These are phyloP conservation scores for Nephrocerus scutellatus DNA, from an alignment of 2,888 invertebrate species.

Conservation along the genomic window DNA sequence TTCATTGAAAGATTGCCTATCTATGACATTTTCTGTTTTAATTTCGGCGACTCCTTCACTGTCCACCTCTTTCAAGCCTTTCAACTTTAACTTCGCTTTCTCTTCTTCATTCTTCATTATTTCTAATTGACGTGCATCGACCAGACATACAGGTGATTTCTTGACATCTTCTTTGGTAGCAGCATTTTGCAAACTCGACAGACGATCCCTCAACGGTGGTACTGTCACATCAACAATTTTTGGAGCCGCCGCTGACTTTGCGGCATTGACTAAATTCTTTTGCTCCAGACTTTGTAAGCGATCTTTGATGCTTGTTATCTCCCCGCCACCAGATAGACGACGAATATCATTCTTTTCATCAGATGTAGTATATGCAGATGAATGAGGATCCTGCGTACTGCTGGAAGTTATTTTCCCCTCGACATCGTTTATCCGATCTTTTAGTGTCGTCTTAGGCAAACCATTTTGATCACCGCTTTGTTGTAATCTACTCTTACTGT, in stretches of 20 bases:
- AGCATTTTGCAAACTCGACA: constrained; percentile 44
- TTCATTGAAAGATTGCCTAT: too few relatives aligned
- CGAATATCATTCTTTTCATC: constrained; percentile 35
- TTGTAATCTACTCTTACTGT: constrained; percentile 12
- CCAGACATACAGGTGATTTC: constrained; percentile 39
- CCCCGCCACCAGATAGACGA: constrained; percentile 55
- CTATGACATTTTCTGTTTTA: too few relatives aligned
- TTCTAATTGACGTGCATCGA: constrained; percentile 50
- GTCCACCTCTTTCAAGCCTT: too few relatives aligned
- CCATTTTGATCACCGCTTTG: constrained; percentile 16
- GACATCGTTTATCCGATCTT: constrained; percentile 29
- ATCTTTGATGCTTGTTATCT: constrained; percentile 59
- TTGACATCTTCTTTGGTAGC: constrained; percentile 43
- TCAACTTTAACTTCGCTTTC: constrained; percentile 25
- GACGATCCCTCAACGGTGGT: constrained; percentile 45
- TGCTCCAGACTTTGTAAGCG: constrained; percentile 57
- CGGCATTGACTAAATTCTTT: constrained; percentile 39
- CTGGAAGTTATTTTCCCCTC: constrained; percentile 1
- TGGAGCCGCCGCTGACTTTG: constrained; percentile 19
- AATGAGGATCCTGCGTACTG: constrained; percentile 20
- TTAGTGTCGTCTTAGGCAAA: constrained; percentile 30
- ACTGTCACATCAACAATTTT: constrained; percentile 39
- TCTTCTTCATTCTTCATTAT: constrained; percentile 48
- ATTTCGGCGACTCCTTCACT: too few relatives aligned
- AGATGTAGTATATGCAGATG: constrained; percentile 23